These are phyloP conservation scores for Psephotus haematonotus DNA, from an alignment of 2,113 vertebrate species.

Conservation along the genomic window DNA sequence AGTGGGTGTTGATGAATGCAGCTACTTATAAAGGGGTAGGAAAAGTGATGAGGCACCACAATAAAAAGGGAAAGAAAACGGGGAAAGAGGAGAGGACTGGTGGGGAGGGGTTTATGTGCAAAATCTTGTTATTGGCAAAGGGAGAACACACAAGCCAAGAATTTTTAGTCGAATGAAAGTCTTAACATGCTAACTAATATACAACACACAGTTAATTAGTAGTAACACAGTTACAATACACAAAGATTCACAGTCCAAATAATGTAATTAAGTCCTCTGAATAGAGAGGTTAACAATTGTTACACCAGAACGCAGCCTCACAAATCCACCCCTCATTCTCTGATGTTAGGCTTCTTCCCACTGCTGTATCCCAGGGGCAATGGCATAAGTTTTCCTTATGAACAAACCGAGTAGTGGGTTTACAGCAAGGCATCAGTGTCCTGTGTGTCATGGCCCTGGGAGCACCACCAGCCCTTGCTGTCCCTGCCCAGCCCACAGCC, in stretches of 20 bases:
- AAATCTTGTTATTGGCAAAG: background rate
- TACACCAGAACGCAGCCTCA: background rate
- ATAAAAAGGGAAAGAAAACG: background rate
- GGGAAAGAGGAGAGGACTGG: background rate
- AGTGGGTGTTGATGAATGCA: background rate
- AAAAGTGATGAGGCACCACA: background rate
- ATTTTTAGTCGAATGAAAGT: background rate
- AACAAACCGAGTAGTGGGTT: background rate
- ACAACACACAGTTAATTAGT: background rate
- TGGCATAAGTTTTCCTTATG: rapidly evolving
- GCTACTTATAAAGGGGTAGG: background rate
- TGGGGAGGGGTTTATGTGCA: background rate
- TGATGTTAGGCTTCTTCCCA: background rate
- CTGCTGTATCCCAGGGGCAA: rapidly evolving
- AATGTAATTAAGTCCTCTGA: background rate
- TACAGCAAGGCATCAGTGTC: background rate
- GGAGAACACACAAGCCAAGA: background rate
- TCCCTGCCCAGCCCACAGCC: background rate
- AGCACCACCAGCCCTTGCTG: background rate
- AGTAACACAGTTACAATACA: background rate
- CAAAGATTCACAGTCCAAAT: background rate
- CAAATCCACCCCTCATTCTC: background rate
- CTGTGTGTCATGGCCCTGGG: background rate
- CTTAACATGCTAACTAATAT: background rate
- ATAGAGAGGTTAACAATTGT: background rate